A percentile compares a stretch with the other conserved stretches of the same genome.
Evolutionary conservation across 2,888 invertebrate species (phyloP).

Genomic region (Dynastes hyllus): DNA sequence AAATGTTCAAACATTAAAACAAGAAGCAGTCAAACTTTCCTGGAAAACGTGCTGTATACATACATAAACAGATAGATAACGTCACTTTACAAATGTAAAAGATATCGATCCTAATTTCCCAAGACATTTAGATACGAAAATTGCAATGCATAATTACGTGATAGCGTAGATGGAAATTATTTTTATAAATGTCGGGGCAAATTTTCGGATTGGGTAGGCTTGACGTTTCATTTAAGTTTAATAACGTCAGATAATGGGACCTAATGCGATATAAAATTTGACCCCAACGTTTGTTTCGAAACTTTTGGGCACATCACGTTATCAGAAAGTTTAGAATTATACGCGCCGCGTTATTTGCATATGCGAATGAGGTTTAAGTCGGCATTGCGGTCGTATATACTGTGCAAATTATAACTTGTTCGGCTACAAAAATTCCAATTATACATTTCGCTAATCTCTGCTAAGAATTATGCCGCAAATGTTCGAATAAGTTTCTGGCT

Average conservation of each 20-base stretch:
- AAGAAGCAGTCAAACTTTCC: too few relatives aligned
- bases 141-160: constrained; percentile 14
- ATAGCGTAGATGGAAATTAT: constrained; percentile 33
- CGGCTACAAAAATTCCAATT: constrained; percentile 18
- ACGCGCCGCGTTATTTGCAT: constrained; percentile 37
- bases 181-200: constrained; percentile 26
- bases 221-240: constrained; percentile 47
- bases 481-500: background rate
- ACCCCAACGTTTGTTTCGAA: constrained; percentile 40
- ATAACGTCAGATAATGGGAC: constrained; percentile 46
- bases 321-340: constrained; percentile 46
- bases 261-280: constrained; percentile 46
- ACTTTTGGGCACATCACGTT: constrained; percentile 37
- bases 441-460: constrained; percentile 20
- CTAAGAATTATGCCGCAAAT: background rate
- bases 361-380: constrained; percentile 42
- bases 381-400: constrained; percentile 30
- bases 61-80: background rate
- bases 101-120: constrained; percentile 7
- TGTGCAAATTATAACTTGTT: constrained; percentile 32
- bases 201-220: constrained; percentile 29
- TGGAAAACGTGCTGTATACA: background rate
- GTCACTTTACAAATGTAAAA: background rate
- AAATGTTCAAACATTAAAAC: too few relatives aligned
- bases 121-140: constrained; percentile 24